These are phyloP conservation scores for Scarus forsteni DNA, from an alignment of 2,797 vertebrate species.

Conservation along the genomic window DNA sequence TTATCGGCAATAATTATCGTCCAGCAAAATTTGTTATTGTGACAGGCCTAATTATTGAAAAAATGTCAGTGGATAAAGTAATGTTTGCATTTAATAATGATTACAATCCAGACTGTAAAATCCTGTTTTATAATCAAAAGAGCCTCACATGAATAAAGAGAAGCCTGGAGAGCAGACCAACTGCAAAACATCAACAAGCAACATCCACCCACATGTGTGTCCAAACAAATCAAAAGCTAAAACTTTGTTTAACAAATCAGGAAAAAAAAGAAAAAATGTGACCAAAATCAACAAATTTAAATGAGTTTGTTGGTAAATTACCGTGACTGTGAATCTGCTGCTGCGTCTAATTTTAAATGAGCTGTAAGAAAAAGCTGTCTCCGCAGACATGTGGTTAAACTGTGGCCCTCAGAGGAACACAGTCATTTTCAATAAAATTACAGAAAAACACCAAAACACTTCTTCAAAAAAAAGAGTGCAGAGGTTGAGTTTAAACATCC, in stretches of 20 bases:
- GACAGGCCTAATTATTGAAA: too few species aligned
- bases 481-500: constrained; percentile 43
- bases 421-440: constrained; percentile 19
- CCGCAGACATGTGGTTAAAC: constrained; percentile 15
- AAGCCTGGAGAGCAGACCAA: too few species aligned
- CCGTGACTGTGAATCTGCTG: constrained; percentile 7
- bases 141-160: too few species aligned
- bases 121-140: too few species aligned
- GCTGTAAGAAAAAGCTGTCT: constrained; percentile 33
- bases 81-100: too few species aligned
- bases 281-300: background rate
- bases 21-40: too few species aligned
- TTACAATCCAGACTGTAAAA: too few species aligned
- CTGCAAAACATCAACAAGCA: too few species aligned
- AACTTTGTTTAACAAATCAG: background rate
- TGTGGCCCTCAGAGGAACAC: constrained; percentile 8
- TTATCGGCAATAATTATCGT: too few species aligned
- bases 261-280: background rate
- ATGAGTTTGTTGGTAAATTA: constrained; percentile 14
- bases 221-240: too few species aligned
- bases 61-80: too few species aligned
- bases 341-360: constrained; percentile 36
- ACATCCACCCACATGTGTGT: too few species aligned
- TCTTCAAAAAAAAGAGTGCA: constrained; percentile 12
- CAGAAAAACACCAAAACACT: constrained; percentile 28